Conservation (phyloP, 2,888 invertebrate species). For the Diaprepes abbreviatus region DNA sequence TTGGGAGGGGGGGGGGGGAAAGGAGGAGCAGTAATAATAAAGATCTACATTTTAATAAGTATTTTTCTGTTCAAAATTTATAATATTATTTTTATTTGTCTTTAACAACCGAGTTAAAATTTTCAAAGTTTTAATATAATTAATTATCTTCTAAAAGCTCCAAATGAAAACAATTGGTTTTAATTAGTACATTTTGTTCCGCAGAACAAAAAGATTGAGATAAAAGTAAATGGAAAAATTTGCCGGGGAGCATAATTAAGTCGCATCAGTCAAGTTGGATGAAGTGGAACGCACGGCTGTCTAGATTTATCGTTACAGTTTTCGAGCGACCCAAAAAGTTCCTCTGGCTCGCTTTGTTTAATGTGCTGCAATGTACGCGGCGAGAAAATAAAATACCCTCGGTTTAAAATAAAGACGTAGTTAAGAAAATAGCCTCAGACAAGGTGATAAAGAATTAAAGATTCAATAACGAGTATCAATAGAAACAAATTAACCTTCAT, state of each 20-base stretch:
- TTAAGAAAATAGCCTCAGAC: no score
- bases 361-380: slow-evolving; percentile 10
- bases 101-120: no score
- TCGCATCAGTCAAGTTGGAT: slow-evolving; percentile 61
- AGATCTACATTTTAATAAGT: no score
- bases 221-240: slow-evolving; percentile 52
- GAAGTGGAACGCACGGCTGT: slow-evolving; percentile 58
- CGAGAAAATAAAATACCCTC: slow-evolving; percentile 16
- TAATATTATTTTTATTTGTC: no score
- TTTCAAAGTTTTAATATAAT: slow-evolving; percentile 44
- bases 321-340: slow-evolving; percentile 40
- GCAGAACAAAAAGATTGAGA: slow-evolving; percentile 51
- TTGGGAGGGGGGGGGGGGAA: no score
- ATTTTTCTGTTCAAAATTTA: no score
- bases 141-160: slow-evolving; percentile 52
- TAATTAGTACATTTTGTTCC: slow-evolving; percentile 57
- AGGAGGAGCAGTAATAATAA: no score
- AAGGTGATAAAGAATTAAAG: no score
- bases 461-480: no score
- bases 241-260: slow-evolving; percentile 59
- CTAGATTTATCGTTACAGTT: slow-evolving; percentile 45
- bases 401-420: no score
- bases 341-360: slow-evolving; percentile 10
- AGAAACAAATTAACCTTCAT: no score
- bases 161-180: slow-evolving; percentile 57